These are phyloP conservation scores for Orthosia cruda DNA, from an alignment of 2,888 invertebrate species.

Conservation along the genomic window DNA sequence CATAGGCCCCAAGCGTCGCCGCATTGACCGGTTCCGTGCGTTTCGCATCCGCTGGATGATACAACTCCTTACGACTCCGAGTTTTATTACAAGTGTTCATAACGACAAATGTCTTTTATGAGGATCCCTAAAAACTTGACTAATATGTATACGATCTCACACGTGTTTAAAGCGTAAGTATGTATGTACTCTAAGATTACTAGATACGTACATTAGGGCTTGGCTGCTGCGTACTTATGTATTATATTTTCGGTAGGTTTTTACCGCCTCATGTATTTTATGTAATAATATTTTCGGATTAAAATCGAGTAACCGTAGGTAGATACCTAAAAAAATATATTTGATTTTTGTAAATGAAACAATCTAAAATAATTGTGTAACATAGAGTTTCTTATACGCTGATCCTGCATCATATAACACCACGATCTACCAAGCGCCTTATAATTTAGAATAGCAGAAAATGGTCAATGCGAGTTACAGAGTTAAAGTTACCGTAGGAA, in stretches of 20 bases:
- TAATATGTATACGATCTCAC: not conserved
- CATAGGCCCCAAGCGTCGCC: too few species aligned
- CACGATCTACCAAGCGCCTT: constrained; percentile 26
- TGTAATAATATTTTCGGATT: too few species aligned
- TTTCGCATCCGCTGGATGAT: too few species aligned
- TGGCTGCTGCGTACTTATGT: not conserved
- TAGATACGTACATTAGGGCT: constrained; percentile 2
- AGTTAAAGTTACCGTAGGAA: constrained; percentile 25
- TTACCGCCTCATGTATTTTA: too few species aligned
- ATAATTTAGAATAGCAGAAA: constrained; percentile 26
- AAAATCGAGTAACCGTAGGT: too few species aligned
- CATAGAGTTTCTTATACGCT: too few species aligned
- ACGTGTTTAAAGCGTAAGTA: constrained; percentile 37
- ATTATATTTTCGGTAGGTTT: not conserved
- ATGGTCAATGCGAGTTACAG: not conserved
- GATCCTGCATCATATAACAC: too few species aligned
- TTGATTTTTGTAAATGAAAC: too few species aligned
- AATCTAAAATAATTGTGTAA: too few species aligned
- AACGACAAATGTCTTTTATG: not conserved
- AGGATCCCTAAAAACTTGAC: constrained; percentile 28
- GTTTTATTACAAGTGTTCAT: not conserved
- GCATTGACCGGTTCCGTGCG: too few species aligned
- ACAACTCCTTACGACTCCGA: too few species aligned
- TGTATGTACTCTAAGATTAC: constrained; percentile 5
- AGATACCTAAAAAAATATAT: too few species aligned